Percentiles rank a stretch among this genome's conserved stretches.
These are phyloP conservation scores for Phymatocera aterrima DNA, from an alignment of 2,888 invertebrate genomes.

Conservation along the genomic window DNA sequence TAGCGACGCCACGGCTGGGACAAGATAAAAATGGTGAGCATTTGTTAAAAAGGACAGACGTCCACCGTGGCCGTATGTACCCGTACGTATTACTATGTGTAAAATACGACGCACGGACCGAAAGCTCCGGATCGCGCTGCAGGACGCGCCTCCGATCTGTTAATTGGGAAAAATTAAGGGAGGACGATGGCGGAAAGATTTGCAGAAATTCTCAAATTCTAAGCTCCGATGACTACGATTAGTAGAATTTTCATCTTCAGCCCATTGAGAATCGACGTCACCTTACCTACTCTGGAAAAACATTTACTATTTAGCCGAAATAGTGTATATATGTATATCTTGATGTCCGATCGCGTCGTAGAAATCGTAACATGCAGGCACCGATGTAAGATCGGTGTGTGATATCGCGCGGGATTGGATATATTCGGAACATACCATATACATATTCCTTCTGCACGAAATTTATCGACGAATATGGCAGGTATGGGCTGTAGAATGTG, in stretches of 20 bases:
- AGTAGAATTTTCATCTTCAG: too few relatives aligned
- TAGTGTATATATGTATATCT: not conserved
- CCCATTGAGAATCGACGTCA: too few relatives aligned
- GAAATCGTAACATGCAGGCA: not conserved
- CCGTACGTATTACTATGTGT: not conserved
- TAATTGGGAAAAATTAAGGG: too few relatives aligned
- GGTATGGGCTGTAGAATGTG: not conserved
- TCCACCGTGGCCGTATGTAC: not conserved
- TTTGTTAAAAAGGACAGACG: conserved; percentile 44
- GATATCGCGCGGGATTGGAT: not conserved
- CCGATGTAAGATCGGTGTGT: not conserved
- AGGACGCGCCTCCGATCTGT: too few relatives aligned
- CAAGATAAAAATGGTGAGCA: conserved; percentile 50
- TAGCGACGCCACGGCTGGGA: conserved; percentile 46
- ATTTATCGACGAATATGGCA: too few relatives aligned
- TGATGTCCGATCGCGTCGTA: not conserved
- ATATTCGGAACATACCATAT: not conserved
- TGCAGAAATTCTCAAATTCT: too few relatives aligned
- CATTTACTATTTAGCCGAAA: too few relatives aligned
- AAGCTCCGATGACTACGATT: too few relatives aligned
- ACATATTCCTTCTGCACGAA: too few relatives aligned
- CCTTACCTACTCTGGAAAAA: too few relatives aligned
- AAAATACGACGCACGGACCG: too few relatives aligned
- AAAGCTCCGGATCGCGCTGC: not conserved
- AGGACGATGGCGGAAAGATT: too few relatives aligned